A percentile compares a stretch with the other conserved stretches of the same genome.
Conservation (phyloP, 2,113 vertebrate genomes). For the Salvelinus alpinus region DNA sequence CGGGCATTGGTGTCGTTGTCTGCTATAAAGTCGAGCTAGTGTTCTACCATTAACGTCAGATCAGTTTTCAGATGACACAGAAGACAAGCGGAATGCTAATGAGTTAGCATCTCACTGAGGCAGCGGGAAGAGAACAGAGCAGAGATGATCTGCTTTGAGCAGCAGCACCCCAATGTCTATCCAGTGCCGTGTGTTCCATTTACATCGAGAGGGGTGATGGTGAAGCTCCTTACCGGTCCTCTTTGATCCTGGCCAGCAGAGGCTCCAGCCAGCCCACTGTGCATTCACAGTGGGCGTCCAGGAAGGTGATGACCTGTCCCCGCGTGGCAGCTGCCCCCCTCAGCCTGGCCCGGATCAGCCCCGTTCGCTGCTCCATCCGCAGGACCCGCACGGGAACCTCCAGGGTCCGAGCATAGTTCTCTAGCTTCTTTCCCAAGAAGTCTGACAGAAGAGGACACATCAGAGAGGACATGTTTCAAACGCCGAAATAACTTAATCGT, state of each 20-base stretch:
- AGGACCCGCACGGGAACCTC: slow-evolving; percentile 85
- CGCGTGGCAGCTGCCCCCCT: slow-evolving; percentile 87
- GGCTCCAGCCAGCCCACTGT: slow-evolving; percentile 94
- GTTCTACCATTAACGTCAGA: background rate
- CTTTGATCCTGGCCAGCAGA: slow-evolving; percentile 88
- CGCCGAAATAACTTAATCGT: no score
- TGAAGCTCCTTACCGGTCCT: slow-evolving; percentile 71
- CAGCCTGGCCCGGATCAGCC: slow-evolving; percentile 90
- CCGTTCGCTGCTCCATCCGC: slow-evolving; percentile 93
- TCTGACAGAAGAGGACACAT: slow-evolving; percentile 70
- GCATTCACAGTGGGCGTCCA: slow-evolving; percentile 97
- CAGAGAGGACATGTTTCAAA: no score
- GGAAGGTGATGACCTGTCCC: slow-evolving; percentile 94
- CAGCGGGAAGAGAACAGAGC: slow-evolving; percentile 31
- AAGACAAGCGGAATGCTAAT: slow-evolving; percentile 18
- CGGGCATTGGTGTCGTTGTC: background rate
- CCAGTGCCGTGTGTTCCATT: background rate
- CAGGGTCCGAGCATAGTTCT: slow-evolving; percentile 83
- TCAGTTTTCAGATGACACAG: background rate
- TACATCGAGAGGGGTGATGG: background rate
- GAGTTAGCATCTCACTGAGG: slow-evolving; percentile 22
- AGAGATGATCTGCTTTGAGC: slow-evolving; percentile 34
- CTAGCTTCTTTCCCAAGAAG: slow-evolving; percentile 87
- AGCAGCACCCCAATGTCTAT: slow-evolving; percentile 30
- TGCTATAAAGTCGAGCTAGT: background rate